phyloP scores from a whole-genome alignment of 2,888 invertebrate genomes.

The Cheilosia vulpina region DNA sequence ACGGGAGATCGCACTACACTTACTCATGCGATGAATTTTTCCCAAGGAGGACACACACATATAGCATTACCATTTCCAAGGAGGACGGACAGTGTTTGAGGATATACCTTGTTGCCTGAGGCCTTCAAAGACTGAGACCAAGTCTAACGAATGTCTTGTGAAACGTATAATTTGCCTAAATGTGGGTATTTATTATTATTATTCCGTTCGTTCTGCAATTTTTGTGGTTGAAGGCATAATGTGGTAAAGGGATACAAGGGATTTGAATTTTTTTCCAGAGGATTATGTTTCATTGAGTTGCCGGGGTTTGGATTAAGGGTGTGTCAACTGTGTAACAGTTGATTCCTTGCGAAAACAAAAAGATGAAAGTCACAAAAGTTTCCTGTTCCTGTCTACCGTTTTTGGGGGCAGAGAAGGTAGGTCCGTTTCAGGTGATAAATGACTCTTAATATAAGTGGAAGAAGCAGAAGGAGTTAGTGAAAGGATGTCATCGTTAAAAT shows the following conservation, averaged over 20 bases:
- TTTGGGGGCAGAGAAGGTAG: not conserved
- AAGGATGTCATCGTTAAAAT: conserved; percentile 69
- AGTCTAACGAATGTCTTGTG: conserved; percentile 74
- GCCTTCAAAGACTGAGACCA: conserved; percentile 16
- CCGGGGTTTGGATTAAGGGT: conserved; percentile 39
- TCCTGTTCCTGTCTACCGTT: conserved; percentile 38
- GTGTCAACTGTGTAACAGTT: conserved; percentile 70
- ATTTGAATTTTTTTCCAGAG: conserved; percentile 18
- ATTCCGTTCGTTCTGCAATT: conserved; percentile 51
- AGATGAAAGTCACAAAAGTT: conserved; percentile 46
- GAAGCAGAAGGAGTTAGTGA: not conserved
- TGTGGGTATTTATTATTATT: conserved; percentile 82
- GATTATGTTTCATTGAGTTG: conserved; percentile 50
- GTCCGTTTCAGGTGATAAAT: conserved; percentile 62
- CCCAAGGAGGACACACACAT: conserved; percentile 68
- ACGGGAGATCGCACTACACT: conserved; percentile 45
- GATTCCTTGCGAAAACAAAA: conserved; percentile 32
- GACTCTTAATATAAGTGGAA: conserved; percentile 43
- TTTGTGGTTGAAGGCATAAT: conserved; percentile 22
- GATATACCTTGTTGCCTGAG: conserved; percentile 63
- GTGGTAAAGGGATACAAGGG: conserved; percentile 39
- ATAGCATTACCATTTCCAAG: conserved; percentile 65
- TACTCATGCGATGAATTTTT: conserved; percentile 68
- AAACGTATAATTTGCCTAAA: conserved; percentile 83
- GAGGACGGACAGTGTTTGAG: conserved; percentile 46